These are phyloP conservation scores for Elgonia sp. DNA, from an alignment of 2,888 invertebrate species.

Conservation along the genomic window DNA sequence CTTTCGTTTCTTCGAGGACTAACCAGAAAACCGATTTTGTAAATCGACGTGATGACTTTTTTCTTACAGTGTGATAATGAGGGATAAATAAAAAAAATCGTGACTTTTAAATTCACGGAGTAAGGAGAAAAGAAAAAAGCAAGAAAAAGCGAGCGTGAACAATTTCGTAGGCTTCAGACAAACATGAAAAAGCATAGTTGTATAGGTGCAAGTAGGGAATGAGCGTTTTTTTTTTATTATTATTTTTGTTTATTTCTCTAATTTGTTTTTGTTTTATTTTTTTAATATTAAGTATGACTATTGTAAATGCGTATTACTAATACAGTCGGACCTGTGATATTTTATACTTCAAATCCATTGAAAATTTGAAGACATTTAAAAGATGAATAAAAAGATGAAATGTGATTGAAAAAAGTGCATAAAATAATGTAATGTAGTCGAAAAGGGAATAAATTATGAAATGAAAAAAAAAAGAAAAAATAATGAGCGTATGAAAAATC, in stretches of 20 bases:
- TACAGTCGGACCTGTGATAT: conserved; percentile 59
- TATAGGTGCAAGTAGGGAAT: conserved; percentile 75
- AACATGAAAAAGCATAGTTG: conserved; percentile 57
- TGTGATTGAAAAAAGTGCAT: too few species aligned
- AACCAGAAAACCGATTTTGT: conserved; percentile 14
- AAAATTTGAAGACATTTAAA: conserved; percentile 11
- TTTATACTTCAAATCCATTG: conserved; percentile 21
- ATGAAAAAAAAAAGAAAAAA: not conserved
- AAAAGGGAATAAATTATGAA: not conserved
- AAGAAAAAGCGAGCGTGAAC: conserved; percentile 54
- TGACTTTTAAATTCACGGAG: conserved; percentile 55
- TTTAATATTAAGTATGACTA: conserved; percentile 73
- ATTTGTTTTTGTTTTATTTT: not conserved
- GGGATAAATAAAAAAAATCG: conserved; percentile 9
- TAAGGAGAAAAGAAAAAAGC: conserved; percentile 8
- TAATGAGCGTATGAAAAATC: conserved; percentile 49
- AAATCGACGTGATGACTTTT: conserved; percentile 68
- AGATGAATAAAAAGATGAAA: not conserved
- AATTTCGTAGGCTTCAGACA: conserved; percentile 64
- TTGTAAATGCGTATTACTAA: conserved; percentile 72
- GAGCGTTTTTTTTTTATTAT: conserved; percentile 64
- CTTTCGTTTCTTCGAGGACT: conserved; percentile 10
- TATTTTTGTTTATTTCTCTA: too few species aligned
- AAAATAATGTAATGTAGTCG: too few species aligned
- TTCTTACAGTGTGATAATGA: conserved; percentile 67